Base-by-base conservation (phyloP, 2,888 invertebrate genomes). In the Dolomedes plantarius region DNA sequence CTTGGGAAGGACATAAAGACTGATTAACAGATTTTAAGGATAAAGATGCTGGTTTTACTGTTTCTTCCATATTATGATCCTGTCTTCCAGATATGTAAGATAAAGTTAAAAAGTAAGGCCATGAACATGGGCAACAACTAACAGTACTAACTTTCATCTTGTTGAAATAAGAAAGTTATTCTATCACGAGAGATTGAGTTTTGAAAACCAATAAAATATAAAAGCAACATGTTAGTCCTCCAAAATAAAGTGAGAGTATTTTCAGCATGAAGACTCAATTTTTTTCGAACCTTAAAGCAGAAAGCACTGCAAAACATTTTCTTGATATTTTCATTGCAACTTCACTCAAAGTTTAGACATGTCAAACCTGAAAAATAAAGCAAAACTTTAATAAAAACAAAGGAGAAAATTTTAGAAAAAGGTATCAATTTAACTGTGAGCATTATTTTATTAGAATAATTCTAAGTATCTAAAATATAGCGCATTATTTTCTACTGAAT, bases 101-200 rank as follows among this genome's bases (percentile, higher is more conserved):
- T 46, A 83, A 78, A 78, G 87, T 83, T 72, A 87, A 79, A 80
- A 85, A 79, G 75, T 83, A 87, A 85, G 87, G 87, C 87, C 87
- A 87, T 87, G 83, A 79, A 32, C 87, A 87, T 72, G 87, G 83
- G 69, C 87, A 87, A 67, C 87, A 87, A 62, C 87, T 79, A 75
- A 87, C 79, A 65, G 87, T 76, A 77, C 83, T 87, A 87, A 87
- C 80, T 81, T 87, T 87, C 87, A 87, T 87, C n/a, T 83, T 87
- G 87, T 67, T 77, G 72, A 75, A 75, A 75, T 77, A 36, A 67
- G 72, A 83, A 83, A 83, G 83, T 83, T 72, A 67, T 19, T 64
- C 74, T 64, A 72, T 64, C 65, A 77, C n/a, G 68, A 73, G 67
- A 64, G 32, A 64, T 41, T 31, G n/a, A 41, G 68, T 78, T 65